Conservation (phyloP, 1,140 invertebrate genomes). For the Forficula auricularia region DNA sequence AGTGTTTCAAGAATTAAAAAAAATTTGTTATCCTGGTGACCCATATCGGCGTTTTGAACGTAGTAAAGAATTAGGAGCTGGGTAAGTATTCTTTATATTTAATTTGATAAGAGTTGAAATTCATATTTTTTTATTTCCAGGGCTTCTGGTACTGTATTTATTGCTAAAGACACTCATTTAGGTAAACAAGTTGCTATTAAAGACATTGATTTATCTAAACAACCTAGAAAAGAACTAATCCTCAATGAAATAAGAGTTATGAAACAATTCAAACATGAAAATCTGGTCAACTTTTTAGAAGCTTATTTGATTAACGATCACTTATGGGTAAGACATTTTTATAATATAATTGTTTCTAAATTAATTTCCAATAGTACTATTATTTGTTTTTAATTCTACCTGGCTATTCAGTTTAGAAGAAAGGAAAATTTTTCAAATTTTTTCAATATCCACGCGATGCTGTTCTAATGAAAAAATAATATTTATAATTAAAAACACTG, state of each 20-base stretch:
- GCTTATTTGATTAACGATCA: constrained; percentile 77
- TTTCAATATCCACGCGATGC: no score
- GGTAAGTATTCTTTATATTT: constrained; percentile 23
- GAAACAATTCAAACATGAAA: constrained; percentile 85
- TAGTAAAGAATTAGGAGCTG: constrained; percentile 74
- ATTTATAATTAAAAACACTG: no score
- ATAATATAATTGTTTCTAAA: no score
- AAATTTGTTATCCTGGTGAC: constrained; percentile 57
- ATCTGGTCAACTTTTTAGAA: constrained; percentile 93
- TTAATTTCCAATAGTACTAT: no score
- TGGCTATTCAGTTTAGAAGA: no score
- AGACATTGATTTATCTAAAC: constrained; percentile 85
- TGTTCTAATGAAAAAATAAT: no score
- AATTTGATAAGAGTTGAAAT: neutral
- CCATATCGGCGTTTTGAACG: constrained; percentile 62
- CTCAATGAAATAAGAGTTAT: constrained; percentile 88
- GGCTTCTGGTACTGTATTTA: constrained; percentile 81
- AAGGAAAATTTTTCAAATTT: no score
- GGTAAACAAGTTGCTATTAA: constrained; percentile 80
- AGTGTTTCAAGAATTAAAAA: constrained; percentile 63
- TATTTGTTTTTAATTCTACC: no score
- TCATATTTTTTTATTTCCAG: constrained; percentile 13
- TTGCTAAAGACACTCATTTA: constrained; percentile 61
- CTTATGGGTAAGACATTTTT: constrained; percentile 52
- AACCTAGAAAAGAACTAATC: constrained; percentile 86